Percentiles rank a stretch among this genome's conserved stretches.
These are phyloP conservation scores for Pungitius pungitius DNA, from an alignment of 2,113 vertebrate species.

Conservation along the genomic window DNA sequence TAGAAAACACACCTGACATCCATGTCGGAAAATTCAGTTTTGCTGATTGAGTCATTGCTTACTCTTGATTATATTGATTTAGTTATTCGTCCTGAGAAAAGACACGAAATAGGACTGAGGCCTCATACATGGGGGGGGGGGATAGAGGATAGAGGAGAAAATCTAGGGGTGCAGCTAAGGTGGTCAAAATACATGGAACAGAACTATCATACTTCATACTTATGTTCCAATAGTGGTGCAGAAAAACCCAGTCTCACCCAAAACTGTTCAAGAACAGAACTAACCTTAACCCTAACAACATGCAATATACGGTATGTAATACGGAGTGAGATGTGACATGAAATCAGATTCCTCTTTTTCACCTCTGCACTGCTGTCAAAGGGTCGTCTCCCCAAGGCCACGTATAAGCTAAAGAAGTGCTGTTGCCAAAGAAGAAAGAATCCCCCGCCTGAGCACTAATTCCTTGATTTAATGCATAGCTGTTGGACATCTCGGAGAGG, in stretches of 20 bases:
- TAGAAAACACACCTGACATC: constrained; percentile 22
- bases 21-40: constrained; percentile 25
- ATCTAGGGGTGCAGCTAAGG: not conserved
- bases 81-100: constrained; percentile 54
- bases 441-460: constrained; percentile 59
- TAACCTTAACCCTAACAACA: not conserved
- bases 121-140: constrained; percentile 9
- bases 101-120: constrained; percentile 41
- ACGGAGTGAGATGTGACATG: constrained; percentile 3
- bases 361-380: constrained; percentile 43
- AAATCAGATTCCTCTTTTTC: constrained; percentile 47
- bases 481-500: constrained; percentile 38
- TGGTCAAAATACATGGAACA: not conserved
- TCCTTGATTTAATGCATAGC: constrained; percentile 61
- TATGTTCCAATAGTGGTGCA: not conserved
- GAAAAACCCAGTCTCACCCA: not conserved
- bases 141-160: no score
- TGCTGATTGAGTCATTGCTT: constrained; percentile 15
- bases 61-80: constrained; percentile 45
- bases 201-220: not conserved
- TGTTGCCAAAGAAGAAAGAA: constrained; percentile 53
- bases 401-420: constrained; percentile 37
- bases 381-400: constrained; percentile 22
- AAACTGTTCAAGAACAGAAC: not conserved
- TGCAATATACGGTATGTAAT: not conserved